Evolutionary conservation across 2,797 vertebrate species (phyloP).

Genomic region (Crocodylus rhombifer): DNA sequence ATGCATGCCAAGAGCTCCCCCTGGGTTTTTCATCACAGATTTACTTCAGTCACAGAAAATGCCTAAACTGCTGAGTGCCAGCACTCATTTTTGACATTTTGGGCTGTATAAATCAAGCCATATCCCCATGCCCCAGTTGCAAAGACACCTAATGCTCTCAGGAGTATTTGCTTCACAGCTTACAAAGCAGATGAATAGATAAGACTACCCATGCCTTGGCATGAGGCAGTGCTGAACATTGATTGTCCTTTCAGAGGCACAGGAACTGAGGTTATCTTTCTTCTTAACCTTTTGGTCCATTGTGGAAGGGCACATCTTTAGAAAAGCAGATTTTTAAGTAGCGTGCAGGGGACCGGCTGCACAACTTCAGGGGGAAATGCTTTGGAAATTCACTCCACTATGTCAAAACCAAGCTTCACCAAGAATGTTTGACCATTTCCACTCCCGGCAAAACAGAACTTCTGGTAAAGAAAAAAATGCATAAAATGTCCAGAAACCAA

Average conservation of each 20-base stretch:
- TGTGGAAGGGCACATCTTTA: neutral
- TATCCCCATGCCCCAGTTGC: neutral
- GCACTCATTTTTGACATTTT: conserved; percentile 18
- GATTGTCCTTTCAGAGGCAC: neutral
- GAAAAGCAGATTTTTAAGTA: conserved; percentile 25
- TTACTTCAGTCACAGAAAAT: conserved; percentile 1
- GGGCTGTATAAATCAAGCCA: neutral
- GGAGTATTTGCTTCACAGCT: neutral
- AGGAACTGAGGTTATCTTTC: neutral
- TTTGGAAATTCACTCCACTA: neutral
- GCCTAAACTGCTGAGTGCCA: conserved; percentile 17
- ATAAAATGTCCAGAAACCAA: neutral
- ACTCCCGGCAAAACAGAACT: conserved; percentile 5
- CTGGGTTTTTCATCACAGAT: conserved; percentile 61
- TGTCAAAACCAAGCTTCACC: neutral
- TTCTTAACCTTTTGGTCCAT: neutral
- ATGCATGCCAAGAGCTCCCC: conserved; percentile 66
- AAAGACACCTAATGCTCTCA: neutral
- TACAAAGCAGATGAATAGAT: neutral
- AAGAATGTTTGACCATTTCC: conserved; percentile 44
- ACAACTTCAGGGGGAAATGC: neutral
- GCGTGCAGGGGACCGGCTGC: conserved; percentile 11
- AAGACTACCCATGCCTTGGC: neutral
- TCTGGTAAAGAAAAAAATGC: neutral
- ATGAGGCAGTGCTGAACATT: neutral